Evolutionary conservation across 1,140 invertebrate genomes (phyloP).

Genomic region (Myzus persicae): DNA sequence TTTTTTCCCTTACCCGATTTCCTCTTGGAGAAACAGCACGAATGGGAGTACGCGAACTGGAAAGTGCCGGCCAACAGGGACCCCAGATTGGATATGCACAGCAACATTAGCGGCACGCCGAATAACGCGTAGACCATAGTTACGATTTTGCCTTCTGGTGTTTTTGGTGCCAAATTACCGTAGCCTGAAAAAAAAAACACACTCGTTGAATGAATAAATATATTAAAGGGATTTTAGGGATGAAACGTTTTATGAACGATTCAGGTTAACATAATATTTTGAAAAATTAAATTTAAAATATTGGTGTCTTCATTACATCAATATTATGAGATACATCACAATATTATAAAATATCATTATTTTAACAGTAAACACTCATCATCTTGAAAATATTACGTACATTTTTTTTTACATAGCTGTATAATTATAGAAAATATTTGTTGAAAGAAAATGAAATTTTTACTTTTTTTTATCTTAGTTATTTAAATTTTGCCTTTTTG

Average conservation of each 20-base stretch:
- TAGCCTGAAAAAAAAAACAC: conserved; percentile 71
- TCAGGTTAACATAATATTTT: not conserved
- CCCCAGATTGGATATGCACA: conserved; percentile 86
- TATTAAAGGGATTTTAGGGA: not conserved
- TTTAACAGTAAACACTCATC: too few species aligned
- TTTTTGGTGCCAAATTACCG: conserved; percentile 81
- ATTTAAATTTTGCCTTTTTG: too few species aligned
- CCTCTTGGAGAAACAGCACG: conserved; percentile 68
- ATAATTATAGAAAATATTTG: too few species aligned
- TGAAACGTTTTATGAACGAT: not conserved
- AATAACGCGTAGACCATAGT: conserved; percentile 86
- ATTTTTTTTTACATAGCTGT: too few species aligned
- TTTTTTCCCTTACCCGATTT: conserved; percentile 61
- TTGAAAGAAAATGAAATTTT: too few species aligned
- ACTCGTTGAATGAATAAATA: not conserved
- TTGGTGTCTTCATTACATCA: too few species aligned
- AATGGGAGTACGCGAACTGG: conserved; percentile 74
- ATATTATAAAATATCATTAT: too few species aligned
- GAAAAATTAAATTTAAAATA: not conserved
- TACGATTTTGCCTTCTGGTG: conserved; percentile 77
- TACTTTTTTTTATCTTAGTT: too few species aligned
- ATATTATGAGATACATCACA: too few species aligned
- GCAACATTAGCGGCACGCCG: conserved; percentile 86
- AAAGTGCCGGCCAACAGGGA: conserved; percentile 79
- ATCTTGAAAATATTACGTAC: too few species aligned